Evolutionary conservation across 2,113 vertebrate genomes (phyloP).

Genomic region (Serilophus lunatus): DNA sequence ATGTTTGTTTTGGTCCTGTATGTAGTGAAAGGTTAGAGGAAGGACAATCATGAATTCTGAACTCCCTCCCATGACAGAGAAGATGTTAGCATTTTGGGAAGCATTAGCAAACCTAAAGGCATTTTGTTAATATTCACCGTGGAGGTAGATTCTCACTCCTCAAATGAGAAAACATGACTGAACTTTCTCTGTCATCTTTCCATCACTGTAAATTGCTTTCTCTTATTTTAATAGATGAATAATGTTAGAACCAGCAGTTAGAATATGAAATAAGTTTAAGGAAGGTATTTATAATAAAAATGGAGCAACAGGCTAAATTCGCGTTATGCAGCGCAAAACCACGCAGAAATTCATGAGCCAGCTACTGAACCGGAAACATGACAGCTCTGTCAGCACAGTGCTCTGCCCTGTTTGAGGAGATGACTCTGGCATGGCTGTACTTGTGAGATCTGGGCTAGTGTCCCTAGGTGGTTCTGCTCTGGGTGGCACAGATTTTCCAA

Average conservation of each 20-base stretch:
- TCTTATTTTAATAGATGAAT: background rate
- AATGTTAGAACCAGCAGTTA: background rate
- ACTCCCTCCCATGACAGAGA: background rate
- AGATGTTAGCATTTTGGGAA: background rate
- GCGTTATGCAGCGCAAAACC: background rate
- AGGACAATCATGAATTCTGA: slow-evolving; percentile 39
- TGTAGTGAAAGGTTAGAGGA: slow-evolving; percentile 65
- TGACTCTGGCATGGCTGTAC: background rate
- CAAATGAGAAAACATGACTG: background rate
- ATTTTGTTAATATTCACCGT: background rate
- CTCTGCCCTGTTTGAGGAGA: background rate
- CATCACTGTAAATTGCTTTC: background rate
- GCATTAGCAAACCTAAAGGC: background rate
- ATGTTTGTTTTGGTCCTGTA: slow-evolving; percentile 65
- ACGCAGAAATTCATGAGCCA: background rate
- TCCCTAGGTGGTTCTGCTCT: background rate
- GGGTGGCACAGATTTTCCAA: background rate
- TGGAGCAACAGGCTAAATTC: background rate
- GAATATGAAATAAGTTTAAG: background rate
- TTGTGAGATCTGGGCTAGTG: background rate
- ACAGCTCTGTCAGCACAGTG: background rate
- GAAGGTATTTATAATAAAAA: background rate
- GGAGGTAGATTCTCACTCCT: background rate
- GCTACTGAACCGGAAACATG: background rate
- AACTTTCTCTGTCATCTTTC: background rate